A percentile compares a stretch with the other conserved stretches of the same genome.
These are phyloP conservation scores for Drosophila atripex DNA, from an alignment of 2,888 invertebrate genomes.

Conservation along the genomic window DNA sequence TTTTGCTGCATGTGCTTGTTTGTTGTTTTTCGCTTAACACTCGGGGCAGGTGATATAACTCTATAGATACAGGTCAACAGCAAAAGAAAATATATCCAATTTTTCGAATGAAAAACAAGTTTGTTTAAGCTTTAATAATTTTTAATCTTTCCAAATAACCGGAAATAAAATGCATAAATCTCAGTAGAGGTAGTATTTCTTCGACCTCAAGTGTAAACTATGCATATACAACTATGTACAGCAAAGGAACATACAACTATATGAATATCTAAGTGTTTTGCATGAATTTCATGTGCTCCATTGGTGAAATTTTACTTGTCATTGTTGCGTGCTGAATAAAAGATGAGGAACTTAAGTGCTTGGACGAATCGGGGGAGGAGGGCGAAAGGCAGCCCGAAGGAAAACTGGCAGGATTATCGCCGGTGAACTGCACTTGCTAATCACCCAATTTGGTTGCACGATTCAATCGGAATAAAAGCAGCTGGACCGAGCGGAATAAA, in stretches of 20 bases:
- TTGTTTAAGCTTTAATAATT: neutral
- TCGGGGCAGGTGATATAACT: constrained; percentile 24
- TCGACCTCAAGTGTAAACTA: constrained; percentile 1
- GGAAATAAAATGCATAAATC: neutral
- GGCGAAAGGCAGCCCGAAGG: neutral
- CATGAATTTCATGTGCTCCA: constrained; percentile 44
- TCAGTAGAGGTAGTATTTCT: neutral
- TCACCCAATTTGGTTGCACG: constrained; percentile 43
- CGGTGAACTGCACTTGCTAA: constrained; percentile 40
- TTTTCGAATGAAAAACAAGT: neutral
- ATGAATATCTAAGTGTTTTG: constrained; percentile 63
- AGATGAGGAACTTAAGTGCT: constrained; percentile 36
- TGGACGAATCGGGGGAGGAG: neutral
- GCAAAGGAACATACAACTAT: constrained; percentile 17
- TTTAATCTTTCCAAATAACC: neutral
- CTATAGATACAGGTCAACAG: neutral
- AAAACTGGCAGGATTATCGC: constrained; percentile 16
- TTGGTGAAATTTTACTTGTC: constrained; percentile 52
- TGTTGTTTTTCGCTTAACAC: constrained; percentile 49
- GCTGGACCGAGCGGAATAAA: constrained; percentile 2
- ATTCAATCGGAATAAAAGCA: constrained; percentile 45
- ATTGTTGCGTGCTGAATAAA: constrained; percentile 50
- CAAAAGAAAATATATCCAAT: neutral
- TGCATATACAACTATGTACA: constrained; percentile 14
- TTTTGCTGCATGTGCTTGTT: constrained; percentile 36